These are phyloP conservation scores for Myxocyprinus asiaticus DNA, from an alignment of 2,113 vertebrate genomes.

Conservation along the genomic window DNA sequence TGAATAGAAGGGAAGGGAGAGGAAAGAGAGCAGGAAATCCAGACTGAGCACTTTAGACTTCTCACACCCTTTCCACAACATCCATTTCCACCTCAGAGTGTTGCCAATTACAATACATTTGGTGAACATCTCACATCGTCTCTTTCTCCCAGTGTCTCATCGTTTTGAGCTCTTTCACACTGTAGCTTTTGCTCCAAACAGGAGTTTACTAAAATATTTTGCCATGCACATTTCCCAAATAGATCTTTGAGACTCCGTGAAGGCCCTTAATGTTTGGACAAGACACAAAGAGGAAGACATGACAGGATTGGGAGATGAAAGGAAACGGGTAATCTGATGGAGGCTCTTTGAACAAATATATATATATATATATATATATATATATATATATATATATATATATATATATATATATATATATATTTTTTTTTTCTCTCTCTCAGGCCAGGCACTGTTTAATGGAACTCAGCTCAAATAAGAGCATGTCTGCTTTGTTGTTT, in stretches of 20 bases:
- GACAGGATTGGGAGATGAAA: constrained; percentile 3
- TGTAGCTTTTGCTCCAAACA: not conserved
- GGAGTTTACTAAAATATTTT: not conserved
- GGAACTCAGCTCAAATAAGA: constrained; percentile 7
- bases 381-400: no score
- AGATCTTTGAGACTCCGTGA: constrained; percentile 20
- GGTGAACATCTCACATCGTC: no score
- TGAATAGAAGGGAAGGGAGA: not conserved
- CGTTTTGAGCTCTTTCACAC: not conserved
- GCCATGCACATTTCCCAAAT: not conserved
- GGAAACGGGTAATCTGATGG: constrained; percentile 6
- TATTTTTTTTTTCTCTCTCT: not conserved
- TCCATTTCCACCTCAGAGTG: not conserved
- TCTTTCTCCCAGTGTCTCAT: not conserved
- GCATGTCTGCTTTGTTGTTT: constrained; percentile 10
- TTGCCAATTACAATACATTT: no score
- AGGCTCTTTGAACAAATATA: constrained; percentile 22
- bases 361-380: no score
- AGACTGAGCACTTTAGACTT: not conserved
- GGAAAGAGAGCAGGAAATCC: constrained; percentile 11
- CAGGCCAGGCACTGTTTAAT: not conserved
- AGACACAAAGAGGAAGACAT: no score
- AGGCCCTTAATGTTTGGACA: constrained; percentile 29
- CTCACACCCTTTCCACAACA: constrained; percentile 19
- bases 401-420: no score